These are phyloP conservation scores for Clarias batrachus DNA, from an alignment of 2,113 vertebrate genomes.

Conservation along the genomic window DNA sequence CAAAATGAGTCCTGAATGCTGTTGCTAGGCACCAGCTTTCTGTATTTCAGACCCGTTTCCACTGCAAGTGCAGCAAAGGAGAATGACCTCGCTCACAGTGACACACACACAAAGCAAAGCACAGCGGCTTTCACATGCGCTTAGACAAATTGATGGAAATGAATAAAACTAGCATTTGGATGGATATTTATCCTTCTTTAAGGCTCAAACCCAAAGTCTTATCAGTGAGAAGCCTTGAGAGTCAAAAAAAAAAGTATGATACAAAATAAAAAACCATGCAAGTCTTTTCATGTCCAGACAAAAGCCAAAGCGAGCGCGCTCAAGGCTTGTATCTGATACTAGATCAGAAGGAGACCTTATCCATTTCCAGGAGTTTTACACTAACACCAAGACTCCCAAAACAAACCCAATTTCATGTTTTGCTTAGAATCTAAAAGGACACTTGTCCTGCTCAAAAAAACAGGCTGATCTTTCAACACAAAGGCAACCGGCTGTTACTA, in stretches of 20 bases:
- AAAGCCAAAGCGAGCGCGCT: not conserved
- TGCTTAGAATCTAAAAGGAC: not conserved
- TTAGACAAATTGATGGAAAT: no score
- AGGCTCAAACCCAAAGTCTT: conserved; percentile 6
- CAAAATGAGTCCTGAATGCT: conserved; percentile 12
- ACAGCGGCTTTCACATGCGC: not conserved
- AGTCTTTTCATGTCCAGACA: conserved; percentile 39
- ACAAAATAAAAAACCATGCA: conserved; percentile 13
- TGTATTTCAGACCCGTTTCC: conserved; percentile 36
- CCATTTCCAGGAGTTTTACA: not conserved
- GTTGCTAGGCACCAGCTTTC: conserved; percentile 60
- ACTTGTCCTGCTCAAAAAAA: not conserved
- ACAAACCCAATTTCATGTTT: not conserved
- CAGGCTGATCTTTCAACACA: conserved; percentile 7
- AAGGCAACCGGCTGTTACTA: conserved; percentile 48
- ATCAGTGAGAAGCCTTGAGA: conserved; percentile 6
- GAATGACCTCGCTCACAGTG: not conserved
- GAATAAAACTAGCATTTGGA: no score
- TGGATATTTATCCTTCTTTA: not conserved
- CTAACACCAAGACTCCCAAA: not conserved
- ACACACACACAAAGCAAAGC: conserved; percentile 13
- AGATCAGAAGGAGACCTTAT: not conserved
- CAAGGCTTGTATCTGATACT: conserved; percentile 4
- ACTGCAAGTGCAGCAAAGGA: conserved; percentile 29
- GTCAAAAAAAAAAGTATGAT: not conserved